Conservation (phyloP, 2,113 vertebrate genomes). For the Pithys albifrons region DNA sequence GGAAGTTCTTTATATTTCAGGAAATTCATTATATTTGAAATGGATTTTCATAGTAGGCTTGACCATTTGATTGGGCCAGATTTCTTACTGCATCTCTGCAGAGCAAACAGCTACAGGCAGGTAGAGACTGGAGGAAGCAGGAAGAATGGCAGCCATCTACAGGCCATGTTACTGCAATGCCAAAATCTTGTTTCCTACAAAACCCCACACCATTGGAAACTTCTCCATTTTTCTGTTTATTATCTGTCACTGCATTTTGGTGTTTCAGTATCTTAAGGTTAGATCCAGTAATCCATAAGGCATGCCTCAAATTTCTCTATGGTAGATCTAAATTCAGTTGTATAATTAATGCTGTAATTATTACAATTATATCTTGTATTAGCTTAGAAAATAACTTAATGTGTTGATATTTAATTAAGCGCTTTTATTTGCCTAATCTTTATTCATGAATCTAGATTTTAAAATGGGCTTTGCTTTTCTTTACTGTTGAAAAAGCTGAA, state of each 20-base stretch:
- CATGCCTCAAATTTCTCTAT: not conserved
- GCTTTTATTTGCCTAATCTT: constrained; percentile 13
- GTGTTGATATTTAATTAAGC: constrained; percentile 2
- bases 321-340: not conserved
- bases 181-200: not conserved
- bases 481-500: not conserved
- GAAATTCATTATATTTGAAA: not conserved
- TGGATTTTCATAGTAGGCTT: not conserved
- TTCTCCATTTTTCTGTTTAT: not conserved
- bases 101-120: not conserved
- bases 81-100: not conserved
- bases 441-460: constrained; percentile 11
- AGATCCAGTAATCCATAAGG: not conserved
- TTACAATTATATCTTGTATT: constrained; percentile 10
- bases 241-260: not conserved
- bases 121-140: not conserved
- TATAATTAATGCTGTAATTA: constrained; percentile 17
- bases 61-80: not conserved
- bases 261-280: not conserved
- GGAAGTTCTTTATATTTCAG: not conserved
- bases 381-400: constrained; percentile 31
- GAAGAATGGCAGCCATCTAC: not conserved
- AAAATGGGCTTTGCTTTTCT: not conserved
- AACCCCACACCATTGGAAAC: not conserved
- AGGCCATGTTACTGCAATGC: not conserved